Evolutionary conservation across 2,113 vertebrate species (phyloP), one percentile per base, ranked within the genome.

Genomic region (Malurus melanocephalus): DNA sequence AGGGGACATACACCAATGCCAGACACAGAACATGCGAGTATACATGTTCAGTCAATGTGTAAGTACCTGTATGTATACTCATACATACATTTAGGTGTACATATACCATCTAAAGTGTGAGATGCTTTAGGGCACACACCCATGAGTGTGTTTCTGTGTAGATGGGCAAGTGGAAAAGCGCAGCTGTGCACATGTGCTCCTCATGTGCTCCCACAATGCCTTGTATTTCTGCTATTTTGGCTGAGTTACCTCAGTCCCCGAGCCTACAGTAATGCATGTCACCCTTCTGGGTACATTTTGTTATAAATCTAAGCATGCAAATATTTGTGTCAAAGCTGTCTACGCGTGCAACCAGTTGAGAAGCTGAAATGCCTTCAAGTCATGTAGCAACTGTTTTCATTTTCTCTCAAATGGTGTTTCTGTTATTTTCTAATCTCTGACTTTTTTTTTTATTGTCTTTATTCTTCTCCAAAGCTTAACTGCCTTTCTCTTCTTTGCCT

Each of bases 271-370:
- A 85, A 93, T 7, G 57, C 57, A 42, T 68, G 65, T 78, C 87
- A 95, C 61, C 59, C 68, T 86, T 68, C 60, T 30, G 73, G 77
- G 72, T 53, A 91, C 32, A 68, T 92, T 90, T 87, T 64, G 61
- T 60, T 93, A 75, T 89, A 92, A 89, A 83, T 91, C 88, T 46
- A 61, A 80, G 69, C 82, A 80, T 80, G 73, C 79, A 94, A 94
- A 93, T 89, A 65, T 83, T 92, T 92, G 57, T 95, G 88, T 93
- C 88, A 95, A 87, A 94, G 85, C 91, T 95, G 87, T 92, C 91
- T 81, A 92, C 65, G 6, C 45, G 1, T 87, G 85, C 76, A 94
- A 89, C 76, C 68, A 77, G 69, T 85, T 93, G 88, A 74, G 85
- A 80, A 92, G 61, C 61, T 92, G 93, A 92, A 96, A 91, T 74